Evolutionary conservation across 2,888 invertebrate genomes (phyloP), one percentile per base, ranked within the genome.

Genomic region (Cephus runcator): DNA sequence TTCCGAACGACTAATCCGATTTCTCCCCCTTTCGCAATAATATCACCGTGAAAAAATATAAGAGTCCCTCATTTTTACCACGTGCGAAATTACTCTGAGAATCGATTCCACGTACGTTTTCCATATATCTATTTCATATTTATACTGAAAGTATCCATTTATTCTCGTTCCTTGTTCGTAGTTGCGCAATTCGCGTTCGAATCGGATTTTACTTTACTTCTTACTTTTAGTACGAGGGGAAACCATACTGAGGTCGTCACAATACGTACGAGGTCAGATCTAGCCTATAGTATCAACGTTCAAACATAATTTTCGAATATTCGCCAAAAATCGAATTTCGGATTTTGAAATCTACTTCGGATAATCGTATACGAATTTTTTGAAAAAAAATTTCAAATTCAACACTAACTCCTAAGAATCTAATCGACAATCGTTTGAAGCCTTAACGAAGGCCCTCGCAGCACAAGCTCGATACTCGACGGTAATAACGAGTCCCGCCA

Each of bases 351-450:
- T 23, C 23, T 23, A 56, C 2, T 2, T 56, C 2, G 2, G 56
- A 71, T 71, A 9, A 3, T 74, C 12, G 23, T 33, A 2, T 35
- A 34, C 35, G 30, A 12, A 34, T 35, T 23, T 0, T 40, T 56
- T 23, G 23, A 23, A 23, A 15, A 36, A 56, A 56, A 56, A 23
- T 40, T 40, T 6, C 15, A 6, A 40, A 40, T 6, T 40, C 23
- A 15, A 6, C 40, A 6, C 6, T 23, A 23, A 9, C 6, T 23
- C 23, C 56, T 9, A 9, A 56, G 85, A 36, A 89, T 90, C 84
- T 90, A 88, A 90, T 83, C 90, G 90, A 78, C 89, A 90, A 80
- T 89, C 90, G 68, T 90, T 90, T 83, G 89, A 89, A 79, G 88
- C 89, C 68, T 81, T 90, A 80, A 89, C 88, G 90, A 89, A 88